phyloP scores from a whole-genome alignment of 2,113 vertebrate species.

The Martes martes region DNA sequence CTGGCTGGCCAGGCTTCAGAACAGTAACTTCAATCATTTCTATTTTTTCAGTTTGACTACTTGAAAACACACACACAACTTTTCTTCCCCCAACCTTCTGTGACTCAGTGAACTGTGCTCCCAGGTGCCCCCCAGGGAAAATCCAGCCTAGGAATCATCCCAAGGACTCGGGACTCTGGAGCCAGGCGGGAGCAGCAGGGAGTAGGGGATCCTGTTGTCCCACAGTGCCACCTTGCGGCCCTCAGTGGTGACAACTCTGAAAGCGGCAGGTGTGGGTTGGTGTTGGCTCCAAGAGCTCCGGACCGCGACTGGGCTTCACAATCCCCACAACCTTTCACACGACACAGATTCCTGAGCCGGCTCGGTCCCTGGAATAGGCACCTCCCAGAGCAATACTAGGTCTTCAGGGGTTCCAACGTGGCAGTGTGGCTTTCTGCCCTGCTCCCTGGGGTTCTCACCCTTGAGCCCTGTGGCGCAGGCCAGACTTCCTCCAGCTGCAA shows the following conservation, averaged over 20 bases:
- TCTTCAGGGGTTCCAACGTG: not conserved
- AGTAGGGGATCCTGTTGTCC: fast-evolving
- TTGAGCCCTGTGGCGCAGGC: fast-evolving
- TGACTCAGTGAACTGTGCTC: fast-evolving
- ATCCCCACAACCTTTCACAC: not conserved
- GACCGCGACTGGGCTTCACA: not conserved
- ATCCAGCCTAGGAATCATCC: fast-evolving
- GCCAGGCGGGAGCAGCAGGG: fast-evolving
- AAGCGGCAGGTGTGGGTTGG: fast-evolving
- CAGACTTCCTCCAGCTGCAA: not conserved
- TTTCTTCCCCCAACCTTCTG: not conserved
- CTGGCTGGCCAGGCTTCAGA: not conserved
- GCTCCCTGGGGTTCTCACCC: too few relatives aligned
- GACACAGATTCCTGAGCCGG: not conserved
- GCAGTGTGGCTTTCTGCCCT: fast-evolving
- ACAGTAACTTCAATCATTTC: not conserved
- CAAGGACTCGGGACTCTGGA: fast-evolving
- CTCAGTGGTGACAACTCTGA: not conserved
- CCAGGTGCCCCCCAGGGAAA: not conserved
- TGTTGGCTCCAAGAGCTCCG: fast-evolving
- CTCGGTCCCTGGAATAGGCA: not conserved
- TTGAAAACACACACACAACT: not conserved
- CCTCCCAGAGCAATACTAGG: not conserved
- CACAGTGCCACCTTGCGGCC: slow-evolving; percentile 34
- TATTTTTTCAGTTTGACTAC: not conserved